phyloP scores from a whole-genome alignment of 2,888 invertebrate species.

The Scaptomyza reducta region DNA sequence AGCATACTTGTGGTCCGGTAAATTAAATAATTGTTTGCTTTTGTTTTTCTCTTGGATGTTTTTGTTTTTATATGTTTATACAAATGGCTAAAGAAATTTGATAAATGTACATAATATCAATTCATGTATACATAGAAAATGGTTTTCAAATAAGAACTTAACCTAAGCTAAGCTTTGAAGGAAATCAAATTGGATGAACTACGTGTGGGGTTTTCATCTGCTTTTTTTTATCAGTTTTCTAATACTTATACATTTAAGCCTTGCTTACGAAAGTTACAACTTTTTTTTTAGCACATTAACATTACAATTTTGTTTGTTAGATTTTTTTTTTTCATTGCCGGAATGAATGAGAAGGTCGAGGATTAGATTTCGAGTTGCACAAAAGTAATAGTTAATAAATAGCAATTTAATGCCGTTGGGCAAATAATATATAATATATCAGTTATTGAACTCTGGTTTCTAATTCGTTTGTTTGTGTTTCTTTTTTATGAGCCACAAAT shows the following conservation, averaged over 20 bases:
- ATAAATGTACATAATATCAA: conserved; percentile 72
- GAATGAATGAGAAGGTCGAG: conserved; percentile 72
- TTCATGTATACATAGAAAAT: conserved; percentile 59
- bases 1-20: conserved; percentile 71
- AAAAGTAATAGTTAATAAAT: conserved; percentile 34
- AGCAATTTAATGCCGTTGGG: conserved; percentile 33
- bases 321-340: conserved; percentile 65
- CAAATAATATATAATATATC: conserved; percentile 42
- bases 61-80: conserved; percentile 30
- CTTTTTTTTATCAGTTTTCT: conserved; percentile 35
- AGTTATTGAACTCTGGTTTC: conserved; percentile 21
- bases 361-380: conserved; percentile 36
- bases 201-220: conserved; percentile 13
- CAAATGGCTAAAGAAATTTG: conserved; percentile 39
- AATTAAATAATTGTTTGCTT: conserved; percentile 55
- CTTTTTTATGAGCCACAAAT: conserved; percentile 13
- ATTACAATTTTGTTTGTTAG: too few species aligned
- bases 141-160: conserved; percentile 47
- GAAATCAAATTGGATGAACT: conserved; percentile 53
- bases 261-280: conserved; percentile 51
- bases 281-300: conserved; percentile 5
- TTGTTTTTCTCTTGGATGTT: conserved; percentile 26
- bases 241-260: conserved; percentile 73
- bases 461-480: conserved; percentile 6
- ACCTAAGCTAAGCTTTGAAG: conserved; percentile 74